Conservation (phyloP, 2,113 vertebrate species). For the Meriones unguiculatus region DNA sequence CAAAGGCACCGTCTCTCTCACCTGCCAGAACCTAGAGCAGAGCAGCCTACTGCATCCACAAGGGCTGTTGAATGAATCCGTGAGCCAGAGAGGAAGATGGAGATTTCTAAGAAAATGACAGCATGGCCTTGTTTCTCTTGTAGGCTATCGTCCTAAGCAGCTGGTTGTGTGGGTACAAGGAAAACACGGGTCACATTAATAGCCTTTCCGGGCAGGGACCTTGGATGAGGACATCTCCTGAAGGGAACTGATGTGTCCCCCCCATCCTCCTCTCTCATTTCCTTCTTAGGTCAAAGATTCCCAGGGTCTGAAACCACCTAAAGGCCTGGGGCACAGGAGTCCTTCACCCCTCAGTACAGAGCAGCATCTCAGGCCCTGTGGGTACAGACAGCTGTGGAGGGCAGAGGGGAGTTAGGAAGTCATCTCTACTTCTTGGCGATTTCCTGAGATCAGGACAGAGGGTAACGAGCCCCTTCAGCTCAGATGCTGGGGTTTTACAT, state of each 20-base stretch:
- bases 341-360: rapidly evolving
- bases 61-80: not conserved
- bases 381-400: rapidly evolving
- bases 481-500: not conserved
- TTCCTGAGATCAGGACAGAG: conserved; percentile 38
- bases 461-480: not conserved
- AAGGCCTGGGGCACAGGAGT: not conserved
- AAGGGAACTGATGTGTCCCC: not conserved
- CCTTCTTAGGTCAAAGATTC: not conserved
- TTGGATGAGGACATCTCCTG: not conserved
- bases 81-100: not conserved
- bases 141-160: not conserved
- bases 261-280: not conserved
- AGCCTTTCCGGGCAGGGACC: not conserved
- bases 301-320: not conserved
- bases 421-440: not conserved
- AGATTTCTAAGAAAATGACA: not conserved
- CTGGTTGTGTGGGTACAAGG: not conserved
- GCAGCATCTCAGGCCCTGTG: not conserved
- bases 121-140: not conserved
- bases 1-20: not conserved
- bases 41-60: not conserved
- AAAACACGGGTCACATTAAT: not conserved
- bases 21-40: not conserved
- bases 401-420: not conserved